Conservation (phyloP, 64 coral and sea anemone genomes). For the Montipora sp. region DNA sequence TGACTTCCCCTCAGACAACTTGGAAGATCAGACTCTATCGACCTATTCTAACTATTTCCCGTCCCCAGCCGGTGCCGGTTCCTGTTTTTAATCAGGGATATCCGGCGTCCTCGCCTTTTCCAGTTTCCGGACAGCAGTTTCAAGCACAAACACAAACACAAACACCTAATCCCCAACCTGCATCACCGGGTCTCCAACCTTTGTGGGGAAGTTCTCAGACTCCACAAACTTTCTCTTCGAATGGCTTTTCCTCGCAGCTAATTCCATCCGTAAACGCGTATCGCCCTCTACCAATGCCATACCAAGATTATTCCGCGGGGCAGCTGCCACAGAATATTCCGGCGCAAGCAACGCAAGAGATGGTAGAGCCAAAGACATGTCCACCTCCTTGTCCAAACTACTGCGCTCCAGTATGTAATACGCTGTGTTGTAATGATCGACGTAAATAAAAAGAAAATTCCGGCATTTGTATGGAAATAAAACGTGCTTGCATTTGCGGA, state of each 20-base stretch:
- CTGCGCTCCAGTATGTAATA: not conserved
- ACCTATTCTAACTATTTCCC: not conserved
- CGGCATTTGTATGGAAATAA: too few species aligned
- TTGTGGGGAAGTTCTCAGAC: not conserved
- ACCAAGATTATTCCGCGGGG: not conserved
- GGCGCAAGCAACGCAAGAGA: not conserved
- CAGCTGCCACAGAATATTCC: not conserved
- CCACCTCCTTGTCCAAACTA: not conserved
- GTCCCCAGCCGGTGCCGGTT: not conserved
- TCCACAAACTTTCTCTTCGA: not conserved
- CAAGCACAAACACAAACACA: not conserved
- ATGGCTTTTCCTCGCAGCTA: not conserved
- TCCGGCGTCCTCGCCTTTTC: not conserved
- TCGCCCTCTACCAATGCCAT: not conserved
- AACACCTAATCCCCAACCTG: not conserved
- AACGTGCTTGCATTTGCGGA: too few species aligned
- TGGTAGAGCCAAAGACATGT: not conserved
- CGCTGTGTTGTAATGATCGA: not conserved
- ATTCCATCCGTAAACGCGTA: not conserved
- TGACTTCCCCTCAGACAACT: not conserved
- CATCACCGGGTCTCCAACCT: slow-evolving; percentile 13
- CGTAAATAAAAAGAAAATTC: not conserved
- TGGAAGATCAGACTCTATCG: slow-evolving; percentile 28
- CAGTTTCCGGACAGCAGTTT: not conserved
- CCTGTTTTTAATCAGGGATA: slow-evolving; percentile 9